Evolutionary conservation across 2,113 vertebrate genomes (phyloP).

Genomic region (Cnemophilus loriae): DNA sequence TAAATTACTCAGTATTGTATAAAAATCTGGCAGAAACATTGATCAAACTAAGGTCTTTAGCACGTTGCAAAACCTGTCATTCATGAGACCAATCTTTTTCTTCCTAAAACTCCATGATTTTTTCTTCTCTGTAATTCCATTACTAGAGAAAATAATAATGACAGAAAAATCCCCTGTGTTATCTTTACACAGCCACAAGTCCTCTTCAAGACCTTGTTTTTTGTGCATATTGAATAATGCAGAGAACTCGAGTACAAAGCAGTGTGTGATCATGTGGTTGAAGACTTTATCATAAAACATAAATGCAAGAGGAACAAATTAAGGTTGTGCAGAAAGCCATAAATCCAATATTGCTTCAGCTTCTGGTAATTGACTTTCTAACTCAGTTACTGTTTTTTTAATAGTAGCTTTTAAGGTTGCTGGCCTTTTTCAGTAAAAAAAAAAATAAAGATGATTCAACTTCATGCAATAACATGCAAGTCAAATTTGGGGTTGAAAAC

Average conservation of each 20-base stretch:
- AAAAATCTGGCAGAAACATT: not conserved
- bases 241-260: not conserved
- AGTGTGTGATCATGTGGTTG: not conserved
- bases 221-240: not conserved
- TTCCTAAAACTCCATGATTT: not conserved
- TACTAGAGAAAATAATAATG: not conserved
- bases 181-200: not conserved
- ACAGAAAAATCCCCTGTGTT: not conserved
- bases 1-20: not conserved
- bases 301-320: conserved; percentile 4
- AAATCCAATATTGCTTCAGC: not conserved
- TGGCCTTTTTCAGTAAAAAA: not conserved
- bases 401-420: not conserved
- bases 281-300: not conserved
- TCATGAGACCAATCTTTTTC: not conserved
- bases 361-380: conserved; percentile 10
- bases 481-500: not conserved
- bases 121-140: not conserved
- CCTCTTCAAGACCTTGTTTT: not conserved
- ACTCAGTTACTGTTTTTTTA: not conserved
- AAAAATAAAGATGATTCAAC: not conserved
- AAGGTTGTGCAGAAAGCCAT: conserved; percentile 8
- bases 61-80: not conserved
- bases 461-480: not conserved
- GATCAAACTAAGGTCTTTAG: not conserved